These are phyloP conservation scores for Leptinotarsa haldemani DNA, from an alignment of 2,888 invertebrate genomes.

Conservation along the genomic window DNA sequence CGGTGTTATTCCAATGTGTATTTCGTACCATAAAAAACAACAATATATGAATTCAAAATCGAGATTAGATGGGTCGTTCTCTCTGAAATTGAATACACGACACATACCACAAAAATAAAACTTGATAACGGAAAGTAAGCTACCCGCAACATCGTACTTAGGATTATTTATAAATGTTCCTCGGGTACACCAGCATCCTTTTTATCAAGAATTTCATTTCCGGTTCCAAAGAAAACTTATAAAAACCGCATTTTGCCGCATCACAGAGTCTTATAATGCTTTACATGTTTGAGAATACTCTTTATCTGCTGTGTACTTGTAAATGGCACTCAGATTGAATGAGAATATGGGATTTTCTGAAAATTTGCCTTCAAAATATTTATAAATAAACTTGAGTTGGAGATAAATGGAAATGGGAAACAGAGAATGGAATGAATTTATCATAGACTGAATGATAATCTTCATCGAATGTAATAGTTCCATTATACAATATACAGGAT, in stretches of 20 bases:
- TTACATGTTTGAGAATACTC: neutral
- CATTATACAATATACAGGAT: too few relatives aligned
- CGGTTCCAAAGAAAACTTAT: constrained; percentile 22
- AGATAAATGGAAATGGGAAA: too few relatives aligned
- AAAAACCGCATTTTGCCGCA: constrained; percentile 2
- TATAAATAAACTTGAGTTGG: too few relatives aligned
- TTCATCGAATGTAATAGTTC: too few relatives aligned
- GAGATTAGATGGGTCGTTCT: constrained; percentile 13
- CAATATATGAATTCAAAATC: neutral
- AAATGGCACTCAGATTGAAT: neutral
- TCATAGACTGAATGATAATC: too few relatives aligned
- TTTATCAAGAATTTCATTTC: constrained; percentile 39
- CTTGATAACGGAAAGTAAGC: constrained; percentile 5
- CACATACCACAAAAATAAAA: constrained; percentile 8
- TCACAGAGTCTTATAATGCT: neutral
- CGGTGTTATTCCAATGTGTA: neutral
- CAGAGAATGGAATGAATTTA: too few relatives aligned
- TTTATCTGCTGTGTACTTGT: neutral
- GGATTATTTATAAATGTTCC: constrained; percentile 17
- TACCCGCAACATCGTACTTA: neutral
- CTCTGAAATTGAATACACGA: constrained; percentile 6
- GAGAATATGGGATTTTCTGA: neutral
- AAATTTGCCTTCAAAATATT: neutral
- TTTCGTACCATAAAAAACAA: neutral
- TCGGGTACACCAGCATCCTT: constrained; percentile 18